phyloP scores from a whole-genome alignment of 2,797 vertebrate genomes.

The Picus viridis region DNA sequence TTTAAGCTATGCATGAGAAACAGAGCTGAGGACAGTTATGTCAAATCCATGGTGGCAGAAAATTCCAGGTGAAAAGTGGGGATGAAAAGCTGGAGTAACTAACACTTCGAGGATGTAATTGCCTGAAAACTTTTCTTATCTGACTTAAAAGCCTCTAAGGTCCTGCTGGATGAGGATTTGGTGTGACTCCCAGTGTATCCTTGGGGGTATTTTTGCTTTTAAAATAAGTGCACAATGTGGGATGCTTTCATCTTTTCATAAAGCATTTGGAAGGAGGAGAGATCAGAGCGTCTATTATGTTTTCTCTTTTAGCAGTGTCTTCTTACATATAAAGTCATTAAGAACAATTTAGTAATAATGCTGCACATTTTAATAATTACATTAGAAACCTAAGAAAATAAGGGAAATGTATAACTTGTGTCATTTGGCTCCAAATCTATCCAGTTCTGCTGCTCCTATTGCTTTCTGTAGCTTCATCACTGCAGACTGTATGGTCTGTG shows the following conservation, averaged over 20 bases:
- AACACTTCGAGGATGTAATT: background rate
- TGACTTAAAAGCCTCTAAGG: background rate
- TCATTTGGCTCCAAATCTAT: background rate
- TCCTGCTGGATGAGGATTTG: background rate
- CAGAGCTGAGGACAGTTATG: background rate
- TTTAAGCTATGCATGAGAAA: background rate
- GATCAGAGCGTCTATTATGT: background rate
- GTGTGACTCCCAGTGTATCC: background rate
- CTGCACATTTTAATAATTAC: background rate
- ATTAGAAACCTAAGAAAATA: background rate
- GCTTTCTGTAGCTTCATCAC: background rate
- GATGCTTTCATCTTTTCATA: background rate
- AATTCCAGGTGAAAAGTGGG: background rate
- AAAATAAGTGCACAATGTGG: background rate
- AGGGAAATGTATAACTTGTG: background rate
- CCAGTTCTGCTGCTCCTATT: background rate
- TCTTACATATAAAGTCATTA: background rate
- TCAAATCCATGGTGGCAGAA: background rate
- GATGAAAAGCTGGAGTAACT: background rate
- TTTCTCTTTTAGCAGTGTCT: background rate
- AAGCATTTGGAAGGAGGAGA: background rate
- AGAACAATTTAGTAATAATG: background rate
- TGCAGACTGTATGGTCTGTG: background rate
- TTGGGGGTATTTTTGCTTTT: background rate
- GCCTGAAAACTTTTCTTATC: background rate